Evolutionary conservation across 2,797 vertebrate species (phyloP).

Genomic region (Naso thynnoides): DNA sequence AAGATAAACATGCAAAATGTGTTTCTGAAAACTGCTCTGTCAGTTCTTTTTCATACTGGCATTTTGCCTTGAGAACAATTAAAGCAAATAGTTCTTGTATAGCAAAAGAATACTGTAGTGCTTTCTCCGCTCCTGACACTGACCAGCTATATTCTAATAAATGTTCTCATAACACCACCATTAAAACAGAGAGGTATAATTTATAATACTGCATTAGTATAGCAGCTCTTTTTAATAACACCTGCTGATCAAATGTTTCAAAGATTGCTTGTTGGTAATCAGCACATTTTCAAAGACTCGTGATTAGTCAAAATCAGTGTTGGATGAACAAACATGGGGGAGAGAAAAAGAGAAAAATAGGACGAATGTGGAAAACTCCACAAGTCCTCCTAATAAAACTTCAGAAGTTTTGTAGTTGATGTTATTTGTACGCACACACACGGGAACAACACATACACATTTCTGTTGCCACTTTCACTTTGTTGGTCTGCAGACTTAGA

Average conservation of each 20-base stretch:
- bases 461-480: not conserved
- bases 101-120: not conserved
- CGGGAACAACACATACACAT: not conserved
- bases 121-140: not conserved
- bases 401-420: not conserved
- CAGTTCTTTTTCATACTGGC: slow-evolving; percentile 15
- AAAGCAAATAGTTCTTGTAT: not conserved
- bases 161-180: not conserved
- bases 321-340: not conserved
- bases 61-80: slow-evolving; percentile 26
- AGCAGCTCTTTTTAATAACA: too few species aligned
- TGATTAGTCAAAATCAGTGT: not conserved
- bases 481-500: not conserved
- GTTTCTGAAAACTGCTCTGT: slow-evolving; percentile 8
- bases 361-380: not conserved
- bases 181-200: too few species aligned
- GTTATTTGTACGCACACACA: not conserved
- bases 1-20: slow-evolving; percentile 12
- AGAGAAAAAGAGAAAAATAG: not conserved
- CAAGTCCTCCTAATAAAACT: not conserved
- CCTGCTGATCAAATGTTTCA: too few species aligned
- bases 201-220: too few species aligned
- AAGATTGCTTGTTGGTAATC: too few species aligned
- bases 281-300: not conserved
- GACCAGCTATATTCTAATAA: not conserved